phyloP scores from a whole-genome alignment of 2,113 vertebrate genomes.

The Sinocyclocheilus rhinocerous region DNA sequence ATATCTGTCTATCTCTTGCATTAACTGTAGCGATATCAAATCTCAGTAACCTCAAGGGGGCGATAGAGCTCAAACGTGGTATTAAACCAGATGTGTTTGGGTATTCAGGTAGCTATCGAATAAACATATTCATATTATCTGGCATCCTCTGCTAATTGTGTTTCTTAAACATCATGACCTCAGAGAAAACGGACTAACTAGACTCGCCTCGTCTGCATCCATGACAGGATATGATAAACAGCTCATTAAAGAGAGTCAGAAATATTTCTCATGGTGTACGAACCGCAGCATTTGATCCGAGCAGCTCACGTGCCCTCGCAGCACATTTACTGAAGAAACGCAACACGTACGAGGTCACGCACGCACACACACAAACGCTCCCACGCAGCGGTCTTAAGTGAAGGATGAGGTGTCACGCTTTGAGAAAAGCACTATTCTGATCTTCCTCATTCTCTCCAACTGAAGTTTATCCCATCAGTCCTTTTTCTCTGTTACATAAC shows the following conservation, averaged over 20 bases:
- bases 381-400: conserved; percentile 11
- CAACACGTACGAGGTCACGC: neutral
- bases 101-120: neutral
- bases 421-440: conserved; percentile 15
- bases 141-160: neutral
- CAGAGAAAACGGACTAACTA: neutral
- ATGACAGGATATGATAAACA: neutral
- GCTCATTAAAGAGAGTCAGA: neutral
- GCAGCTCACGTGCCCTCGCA: conserved; percentile 1
- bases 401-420: conserved; percentile 19
- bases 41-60: neutral
- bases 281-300: neutral
- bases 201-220: neutral
- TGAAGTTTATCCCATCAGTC: conserved; percentile 48
- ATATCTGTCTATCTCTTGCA: no score
- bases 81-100: neutral
- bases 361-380: neutral
- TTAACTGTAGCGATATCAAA: neutral
- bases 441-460: conserved; percentile 22
- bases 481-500: conserved; percentile 50
- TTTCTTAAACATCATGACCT: neutral
- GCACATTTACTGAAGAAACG: neutral
- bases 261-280: neutral
- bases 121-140: neutral
- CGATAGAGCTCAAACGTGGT: neutral